Conservation (phyloP, 2,113 vertebrate species). For the Manacus vitellinus region DNA sequence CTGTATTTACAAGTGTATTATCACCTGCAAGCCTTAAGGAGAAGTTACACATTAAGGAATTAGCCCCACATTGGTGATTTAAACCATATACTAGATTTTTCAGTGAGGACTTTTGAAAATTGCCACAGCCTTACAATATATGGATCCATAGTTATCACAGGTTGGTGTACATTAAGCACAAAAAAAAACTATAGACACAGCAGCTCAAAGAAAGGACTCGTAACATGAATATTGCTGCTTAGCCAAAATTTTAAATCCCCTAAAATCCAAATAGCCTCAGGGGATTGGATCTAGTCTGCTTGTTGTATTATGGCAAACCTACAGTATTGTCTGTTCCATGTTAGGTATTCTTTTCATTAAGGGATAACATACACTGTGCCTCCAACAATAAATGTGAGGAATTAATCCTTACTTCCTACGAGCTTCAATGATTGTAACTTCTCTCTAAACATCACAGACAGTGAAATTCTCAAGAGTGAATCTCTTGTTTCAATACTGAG, state of each 20-base stretch:
- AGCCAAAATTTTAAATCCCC: slow-evolving; percentile 20
- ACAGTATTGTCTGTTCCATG: not conserved
- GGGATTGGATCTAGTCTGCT: not conserved
- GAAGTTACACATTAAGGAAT: not conserved
- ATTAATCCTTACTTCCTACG: not conserved
- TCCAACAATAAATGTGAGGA: not conserved
- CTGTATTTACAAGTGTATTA: not conserved
- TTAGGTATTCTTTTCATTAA: not conserved
- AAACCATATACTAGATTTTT: not conserved
- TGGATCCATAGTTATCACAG: not conserved
- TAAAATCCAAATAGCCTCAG: not conserved
- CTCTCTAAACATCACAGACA: not conserved
- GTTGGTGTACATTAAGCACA: not conserved
- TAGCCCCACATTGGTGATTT: not conserved
- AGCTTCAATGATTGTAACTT: not conserved
- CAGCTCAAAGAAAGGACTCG: not conserved
- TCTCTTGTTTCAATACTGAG: not conserved
- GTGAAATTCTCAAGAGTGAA: not conserved
- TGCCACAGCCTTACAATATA: not conserved
- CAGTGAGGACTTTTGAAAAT: not conserved
- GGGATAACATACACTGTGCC: not conserved
- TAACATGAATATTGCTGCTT: not conserved
- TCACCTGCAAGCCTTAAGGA: not conserved
- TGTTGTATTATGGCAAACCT: not conserved
- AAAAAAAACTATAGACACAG: not conserved